Evolutionary conservation across 2,888 invertebrate species (phyloP), one percentile per base, ranked within the genome.

Genomic region (Xylota sylvarum): DNA sequence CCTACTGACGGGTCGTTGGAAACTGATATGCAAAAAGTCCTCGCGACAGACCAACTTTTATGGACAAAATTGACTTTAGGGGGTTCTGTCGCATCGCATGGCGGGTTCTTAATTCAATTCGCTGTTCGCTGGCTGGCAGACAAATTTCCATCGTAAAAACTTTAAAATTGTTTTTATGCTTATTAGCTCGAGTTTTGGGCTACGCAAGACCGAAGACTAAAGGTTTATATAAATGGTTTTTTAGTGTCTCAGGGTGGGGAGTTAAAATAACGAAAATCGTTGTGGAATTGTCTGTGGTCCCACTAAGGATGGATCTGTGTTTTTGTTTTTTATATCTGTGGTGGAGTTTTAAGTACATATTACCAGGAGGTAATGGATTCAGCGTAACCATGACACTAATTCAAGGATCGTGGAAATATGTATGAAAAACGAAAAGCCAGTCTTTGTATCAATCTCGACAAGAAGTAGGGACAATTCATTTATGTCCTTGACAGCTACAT

Each of bases 11-110:
- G 56, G 72, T 83, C 50, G 40, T 65, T 67, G 65, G 78, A 78
- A 83, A 83, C 58, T 72, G 83, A 83, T 72, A 83, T 78, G 83
- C 48, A 78, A 43, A 77, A 65, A 43, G 43, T 64, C 70, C 27
- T 6, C 27, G 40, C 23, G 30, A 40, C 46, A 46, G 65, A 43
- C 67, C 30, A 50, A 74, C 43, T 52, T 74, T 79, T 73, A 67
- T 73, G 65, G 77, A 40, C 19, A 48, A 76, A 72, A 69, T 60
- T 60, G 55, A 80, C 32, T 73, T 55, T 55, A 1, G 32, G 27
- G 56, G 46, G 27, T 56, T 19, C 30, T 58, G 40, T 50, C 12
- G 69, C 43, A 19, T 73, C 19, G 79, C 50, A 12, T 60, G 58
- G 23, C 40, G 72, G 7, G 48, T 52, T 32, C 46, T 46, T 62